phyloP scores from a whole-genome alignment of 2,113 vertebrate genomes.

The Brachypteracias leptosomus region DNA sequence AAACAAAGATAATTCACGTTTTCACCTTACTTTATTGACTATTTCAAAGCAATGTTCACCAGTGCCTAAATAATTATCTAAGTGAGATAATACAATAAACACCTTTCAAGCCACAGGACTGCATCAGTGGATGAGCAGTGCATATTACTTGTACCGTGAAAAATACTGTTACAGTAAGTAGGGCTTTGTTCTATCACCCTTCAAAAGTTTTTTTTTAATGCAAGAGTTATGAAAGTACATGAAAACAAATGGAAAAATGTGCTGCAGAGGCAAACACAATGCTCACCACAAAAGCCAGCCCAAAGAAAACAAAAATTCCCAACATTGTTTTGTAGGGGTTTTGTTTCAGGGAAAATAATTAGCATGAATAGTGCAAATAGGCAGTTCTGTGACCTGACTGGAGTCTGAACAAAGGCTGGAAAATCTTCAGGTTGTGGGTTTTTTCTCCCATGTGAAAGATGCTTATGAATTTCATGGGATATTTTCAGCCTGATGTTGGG shows the following conservation, averaged over 20 bases:
- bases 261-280: not conserved
- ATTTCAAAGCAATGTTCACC: not conserved
- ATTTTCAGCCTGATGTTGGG: not conserved
- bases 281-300: not conserved
- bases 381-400: not conserved
- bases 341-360: slow-evolving; percentile 2
- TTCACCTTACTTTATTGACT: slow-evolving; percentile 36
- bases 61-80: slow-evolving; percentile 29
- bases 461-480: not conserved
- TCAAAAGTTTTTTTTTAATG: not conserved
- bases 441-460: not conserved
- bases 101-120: not conserved
- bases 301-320: not conserved
- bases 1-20: slow-evolving; percentile 41
- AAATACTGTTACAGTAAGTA: not conserved
- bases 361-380: not conserved
- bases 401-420: not conserved
- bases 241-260: not conserved
- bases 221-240: not conserved
- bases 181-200: not conserved
- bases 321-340: not conserved
- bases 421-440: not conserved
- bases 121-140: not conserved
- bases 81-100: slow-evolving; percentile 25
- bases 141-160: not conserved